Evolutionary conservation across 1,140 invertebrate genomes (phyloP).

Genomic region (Druon quercuslanigerum): DNA sequence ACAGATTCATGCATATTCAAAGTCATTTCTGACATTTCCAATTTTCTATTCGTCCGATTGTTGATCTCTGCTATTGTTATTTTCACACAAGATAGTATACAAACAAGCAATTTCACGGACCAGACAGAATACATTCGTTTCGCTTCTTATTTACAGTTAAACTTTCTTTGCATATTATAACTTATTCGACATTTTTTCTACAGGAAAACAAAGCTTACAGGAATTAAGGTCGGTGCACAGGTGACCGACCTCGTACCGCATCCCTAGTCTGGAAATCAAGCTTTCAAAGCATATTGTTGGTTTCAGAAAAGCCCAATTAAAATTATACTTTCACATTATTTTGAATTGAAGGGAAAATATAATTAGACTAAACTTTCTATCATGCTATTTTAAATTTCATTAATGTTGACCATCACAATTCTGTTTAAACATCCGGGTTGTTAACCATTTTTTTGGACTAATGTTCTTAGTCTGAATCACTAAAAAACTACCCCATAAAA

Average conservation of each 20-base stretch:
- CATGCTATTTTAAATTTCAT: too few species aligned
- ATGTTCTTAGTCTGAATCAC: too few species aligned
- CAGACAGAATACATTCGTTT: not conserved
- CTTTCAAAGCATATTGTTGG: constrained; percentile 16
- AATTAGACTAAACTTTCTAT: too few species aligned
- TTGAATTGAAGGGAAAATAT: too few species aligned
- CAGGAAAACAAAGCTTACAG: constrained; percentile 26
- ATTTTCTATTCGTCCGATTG: not conserved
- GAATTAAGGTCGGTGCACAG: constrained; percentile 25
- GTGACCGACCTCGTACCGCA: constrained; percentile 15
- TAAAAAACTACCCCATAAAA: too few species aligned
- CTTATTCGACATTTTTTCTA: constrained; percentile 10
- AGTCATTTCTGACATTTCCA: too few species aligned
- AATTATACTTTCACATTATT: too few species aligned
- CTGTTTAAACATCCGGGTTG: too few species aligned
- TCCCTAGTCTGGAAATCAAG: constrained; percentile 2
- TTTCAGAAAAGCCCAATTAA: not conserved
- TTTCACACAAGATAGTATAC: not conserved
- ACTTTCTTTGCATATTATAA: constrained; percentile 1
- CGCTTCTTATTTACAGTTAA: not conserved
- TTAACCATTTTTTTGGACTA: too few species aligned
- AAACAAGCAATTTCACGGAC: not conserved
- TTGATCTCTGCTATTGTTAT: not conserved
- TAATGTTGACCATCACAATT: too few species aligned
- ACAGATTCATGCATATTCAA: too few species aligned